phyloP scores from a whole-genome alignment of 2,888 invertebrate genomes.

The Tromatobia lineatoria region DNA sequence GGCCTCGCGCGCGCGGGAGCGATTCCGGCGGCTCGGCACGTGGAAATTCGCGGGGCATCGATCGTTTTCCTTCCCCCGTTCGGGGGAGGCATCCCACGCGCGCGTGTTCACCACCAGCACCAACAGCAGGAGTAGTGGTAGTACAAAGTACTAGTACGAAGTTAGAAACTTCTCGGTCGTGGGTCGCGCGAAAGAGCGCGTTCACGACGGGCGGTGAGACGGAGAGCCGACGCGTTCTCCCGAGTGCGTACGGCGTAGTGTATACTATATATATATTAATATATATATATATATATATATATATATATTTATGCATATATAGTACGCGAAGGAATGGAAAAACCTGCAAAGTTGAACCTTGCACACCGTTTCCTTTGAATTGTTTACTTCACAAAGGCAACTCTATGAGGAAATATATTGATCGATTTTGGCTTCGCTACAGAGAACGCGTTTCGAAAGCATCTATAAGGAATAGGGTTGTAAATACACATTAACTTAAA shows the following conservation, averaged over 20 bases:
- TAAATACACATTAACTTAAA: no score
- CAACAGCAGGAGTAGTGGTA: slow-evolving; percentile 10
- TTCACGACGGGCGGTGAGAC: slow-evolving; percentile 17
- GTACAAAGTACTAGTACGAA: slow-evolving; percentile 40
- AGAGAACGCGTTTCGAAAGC: neutral
- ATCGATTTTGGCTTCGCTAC: neutral
- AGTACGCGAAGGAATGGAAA: no score
- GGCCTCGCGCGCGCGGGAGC: slow-evolving; percentile 48
- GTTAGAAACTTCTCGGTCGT: slow-evolving; percentile 59
- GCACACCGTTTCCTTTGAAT: no score
- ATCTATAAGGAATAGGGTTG: no score
- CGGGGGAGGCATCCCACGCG: slow-evolving; percentile 59
- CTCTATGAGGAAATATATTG: neutral
- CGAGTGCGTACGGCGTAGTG: slow-evolving; percentile 4
- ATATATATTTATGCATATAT: neutral
- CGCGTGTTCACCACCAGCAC: slow-evolving; percentile 61
- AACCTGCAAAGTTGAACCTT: no score
- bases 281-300: no score
- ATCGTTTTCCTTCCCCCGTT: slow-evolving; percentile 67
- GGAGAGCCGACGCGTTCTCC: slow-evolving; percentile 11
- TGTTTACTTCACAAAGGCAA: no score
- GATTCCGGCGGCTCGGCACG: slow-evolving; percentile 65
- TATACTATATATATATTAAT: neutral
- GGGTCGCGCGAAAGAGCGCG: slow-evolving; percentile 31
- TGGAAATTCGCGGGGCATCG: slow-evolving; percentile 70